phyloP scores from a whole-genome alignment of 2,888 invertebrate species.

The Epinotia nisella region DNA sequence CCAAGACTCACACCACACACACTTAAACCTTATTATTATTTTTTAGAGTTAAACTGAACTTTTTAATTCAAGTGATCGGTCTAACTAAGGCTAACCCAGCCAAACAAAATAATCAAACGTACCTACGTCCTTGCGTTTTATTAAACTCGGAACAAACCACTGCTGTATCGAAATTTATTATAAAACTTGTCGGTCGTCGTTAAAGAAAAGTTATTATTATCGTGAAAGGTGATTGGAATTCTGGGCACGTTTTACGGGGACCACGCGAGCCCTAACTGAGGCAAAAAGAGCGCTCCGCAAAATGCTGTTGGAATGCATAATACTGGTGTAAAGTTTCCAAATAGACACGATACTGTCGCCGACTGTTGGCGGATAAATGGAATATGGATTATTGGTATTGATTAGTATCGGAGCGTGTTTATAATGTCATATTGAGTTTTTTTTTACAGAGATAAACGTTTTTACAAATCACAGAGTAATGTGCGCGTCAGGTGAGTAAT shows the following conservation, averaged over 20 bases:
- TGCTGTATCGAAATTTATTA: slow-evolving; percentile 58
- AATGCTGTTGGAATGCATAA: slow-evolving; percentile 60
- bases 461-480: not conserved
- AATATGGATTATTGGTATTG: slow-evolving; percentile 6
- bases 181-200: slow-evolving; percentile 46
- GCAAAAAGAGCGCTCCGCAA: slow-evolving; percentile 53
- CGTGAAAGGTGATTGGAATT: slow-evolving; percentile 53
- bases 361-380: slow-evolving; percentile 5
- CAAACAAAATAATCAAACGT: not conserved
- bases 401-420: not conserved
- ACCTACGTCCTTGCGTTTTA: not conserved
- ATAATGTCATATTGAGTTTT: not conserved
- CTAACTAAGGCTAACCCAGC: not conserved
- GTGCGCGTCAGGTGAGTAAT: too few relatives aligned
- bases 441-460: not conserved
- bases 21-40: too few relatives aligned
- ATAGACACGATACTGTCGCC: slow-evolving; percentile 37
- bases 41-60: too few relatives aligned
- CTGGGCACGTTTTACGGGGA: slow-evolving; percentile 51
- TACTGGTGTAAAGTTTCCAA: slow-evolving; percentile 44
- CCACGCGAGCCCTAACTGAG: slow-evolving; percentile 43
- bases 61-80: too few relatives aligned
- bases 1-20: too few relatives aligned
- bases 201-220: slow-evolving; percentile 42
- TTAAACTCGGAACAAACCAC: not conserved